These are phyloP conservation scores for Lithophane ornitopus DNA, from an alignment of 2,888 invertebrate genomes.

Conservation along the genomic window DNA sequence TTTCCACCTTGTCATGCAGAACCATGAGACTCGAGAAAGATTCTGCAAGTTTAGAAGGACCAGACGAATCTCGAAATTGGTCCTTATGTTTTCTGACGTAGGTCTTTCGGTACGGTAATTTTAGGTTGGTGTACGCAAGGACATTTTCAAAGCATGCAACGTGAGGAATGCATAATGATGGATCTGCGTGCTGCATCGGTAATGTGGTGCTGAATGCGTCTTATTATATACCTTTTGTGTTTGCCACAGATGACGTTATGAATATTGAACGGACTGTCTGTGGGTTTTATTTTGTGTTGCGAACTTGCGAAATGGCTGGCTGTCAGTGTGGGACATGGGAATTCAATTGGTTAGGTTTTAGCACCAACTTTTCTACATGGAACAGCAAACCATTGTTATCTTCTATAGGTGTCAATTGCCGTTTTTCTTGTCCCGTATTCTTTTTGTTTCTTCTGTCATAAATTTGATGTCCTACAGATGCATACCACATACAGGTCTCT, in stretches of 20 bases:
- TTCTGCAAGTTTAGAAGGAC: constrained; percentile 40
- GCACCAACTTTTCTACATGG: constrained; percentile 16
- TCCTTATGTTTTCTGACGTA: constrained; percentile 36
- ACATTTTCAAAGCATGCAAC: constrained; percentile 77
- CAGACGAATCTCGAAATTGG: constrained; percentile 26
- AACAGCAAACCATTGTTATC: constrained; percentile 21
- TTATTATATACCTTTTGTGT: constrained; percentile 76
- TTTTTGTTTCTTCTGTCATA: not conserved
- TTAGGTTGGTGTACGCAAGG: constrained; percentile 70
- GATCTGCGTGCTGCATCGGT: constrained; percentile 80
- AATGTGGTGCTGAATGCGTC: constrained; percentile 71
- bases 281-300: constrained; percentile 64
- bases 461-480: not conserved
- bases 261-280: constrained; percentile 71
- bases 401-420: not conserved
- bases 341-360: constrained; percentile 29
- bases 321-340: constrained; percentile 29
- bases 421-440: not conserved
- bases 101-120: constrained; percentile 38
- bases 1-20: constrained; percentile 68
- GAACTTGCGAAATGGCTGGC: constrained; percentile 53
- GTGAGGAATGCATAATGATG: constrained; percentile 80
- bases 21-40: constrained; percentile 56
- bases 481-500: not conserved
- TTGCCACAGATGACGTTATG: constrained; percentile 70